Conservation (phyloP, 2,113 vertebrate genomes). For the Apteryx mantelli region DNA sequence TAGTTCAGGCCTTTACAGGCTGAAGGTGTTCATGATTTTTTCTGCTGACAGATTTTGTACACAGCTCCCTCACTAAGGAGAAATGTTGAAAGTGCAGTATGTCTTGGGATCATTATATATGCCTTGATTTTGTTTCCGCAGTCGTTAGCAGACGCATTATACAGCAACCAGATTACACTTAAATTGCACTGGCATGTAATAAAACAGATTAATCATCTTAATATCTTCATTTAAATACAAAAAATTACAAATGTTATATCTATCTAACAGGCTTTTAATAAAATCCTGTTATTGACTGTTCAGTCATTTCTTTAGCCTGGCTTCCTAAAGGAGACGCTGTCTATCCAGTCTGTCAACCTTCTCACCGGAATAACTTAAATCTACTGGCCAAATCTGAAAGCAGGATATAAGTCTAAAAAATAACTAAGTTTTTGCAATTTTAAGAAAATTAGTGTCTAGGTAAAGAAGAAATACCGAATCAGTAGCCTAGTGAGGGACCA, state of each 20-base stretch:
- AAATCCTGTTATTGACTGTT: no score
- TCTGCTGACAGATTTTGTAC: background rate
- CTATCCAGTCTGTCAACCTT: no score
- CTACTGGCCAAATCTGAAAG: no score
- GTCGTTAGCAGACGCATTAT: background rate
- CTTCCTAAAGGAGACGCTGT: no score
- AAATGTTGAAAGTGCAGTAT: background rate
- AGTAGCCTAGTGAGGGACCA: no score
- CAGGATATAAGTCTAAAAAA: no score
- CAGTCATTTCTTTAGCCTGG: no score
- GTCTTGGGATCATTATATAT: background rate
- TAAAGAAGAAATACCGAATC: no score
- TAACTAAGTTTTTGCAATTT: no score
- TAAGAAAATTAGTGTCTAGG: no score
- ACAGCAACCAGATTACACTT: background rate
- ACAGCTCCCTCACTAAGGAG: background rate
- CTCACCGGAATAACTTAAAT: no score
- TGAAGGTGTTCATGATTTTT: background rate
- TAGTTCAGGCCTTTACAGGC: background rate
- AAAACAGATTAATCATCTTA: background rate
- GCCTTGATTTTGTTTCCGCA: background rate
- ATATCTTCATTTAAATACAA: background rate
- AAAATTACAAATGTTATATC: background rate
- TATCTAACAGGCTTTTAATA: background rate
- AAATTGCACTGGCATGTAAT: background rate